phyloP scores from a whole-genome alignment of 1,140 invertebrate genomes.

The Coenobita brevimanus region DNA sequence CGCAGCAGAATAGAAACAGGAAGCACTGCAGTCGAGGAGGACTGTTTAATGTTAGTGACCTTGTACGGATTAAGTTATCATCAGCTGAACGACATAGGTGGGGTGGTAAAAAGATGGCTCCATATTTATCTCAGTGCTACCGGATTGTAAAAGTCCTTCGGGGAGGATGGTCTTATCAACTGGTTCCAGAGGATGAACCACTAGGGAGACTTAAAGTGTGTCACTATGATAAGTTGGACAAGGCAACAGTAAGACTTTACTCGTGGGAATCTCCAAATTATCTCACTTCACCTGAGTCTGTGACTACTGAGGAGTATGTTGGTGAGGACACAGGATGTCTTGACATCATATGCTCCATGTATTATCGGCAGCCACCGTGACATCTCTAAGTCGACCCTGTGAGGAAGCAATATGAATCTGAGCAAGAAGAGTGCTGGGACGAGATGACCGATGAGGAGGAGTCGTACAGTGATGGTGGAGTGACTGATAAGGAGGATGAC shows the following conservation, averaged over 20 bases:
- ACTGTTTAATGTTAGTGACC: background rate
- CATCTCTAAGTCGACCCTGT: too few relatives aligned
- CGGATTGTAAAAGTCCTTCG: background rate
- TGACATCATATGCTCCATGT: too few relatives aligned
- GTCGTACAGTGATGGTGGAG: too few relatives aligned
- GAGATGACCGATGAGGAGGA: too few relatives aligned
- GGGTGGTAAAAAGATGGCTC: background rate
- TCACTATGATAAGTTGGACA: background rate
- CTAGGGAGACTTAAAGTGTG: background rate
- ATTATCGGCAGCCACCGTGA: too few relatives aligned
- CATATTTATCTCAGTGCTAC: background rate
- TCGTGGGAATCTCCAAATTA: background rate
- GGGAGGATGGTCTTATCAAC: too few relatives aligned
- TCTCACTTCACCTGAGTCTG: too few relatives aligned
- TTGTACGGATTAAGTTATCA: background rate
- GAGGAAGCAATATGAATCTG: too few relatives aligned
- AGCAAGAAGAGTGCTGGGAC: too few relatives aligned
- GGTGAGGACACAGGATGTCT: too few relatives aligned
- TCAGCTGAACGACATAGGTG: background rate
- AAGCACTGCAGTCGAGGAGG: background rate
- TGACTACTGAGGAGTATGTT: too few relatives aligned
- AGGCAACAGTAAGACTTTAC: background rate
- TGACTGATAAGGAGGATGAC: too few relatives aligned
- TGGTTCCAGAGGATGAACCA: background rate
- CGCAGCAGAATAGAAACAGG: background rate